Evolutionary conservation across 1,140 invertebrate genomes (phyloP).

Genomic region (Pseudomyrmex gracilis): DNA sequence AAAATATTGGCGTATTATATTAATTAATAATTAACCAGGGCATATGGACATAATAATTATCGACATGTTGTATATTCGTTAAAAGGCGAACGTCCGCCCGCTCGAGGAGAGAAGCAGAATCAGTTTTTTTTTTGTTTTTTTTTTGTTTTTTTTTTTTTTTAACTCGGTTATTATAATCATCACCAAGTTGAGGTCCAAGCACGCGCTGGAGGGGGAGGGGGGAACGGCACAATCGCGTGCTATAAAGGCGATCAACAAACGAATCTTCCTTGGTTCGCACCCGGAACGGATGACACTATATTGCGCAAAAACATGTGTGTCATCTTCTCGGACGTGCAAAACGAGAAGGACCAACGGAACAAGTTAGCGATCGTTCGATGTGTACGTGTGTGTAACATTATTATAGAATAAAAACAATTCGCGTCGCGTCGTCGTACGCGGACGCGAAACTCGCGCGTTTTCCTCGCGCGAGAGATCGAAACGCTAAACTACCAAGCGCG

Average conservation of each 20-base stretch:
- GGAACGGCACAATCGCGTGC: background rate
- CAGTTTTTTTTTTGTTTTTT: background rate
- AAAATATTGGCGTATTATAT: constrained; percentile 27
- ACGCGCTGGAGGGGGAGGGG: background rate
- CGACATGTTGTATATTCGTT: constrained; percentile 19
- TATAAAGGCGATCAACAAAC: background rate
- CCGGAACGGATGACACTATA: background rate
- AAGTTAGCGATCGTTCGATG: constrained; percentile 30
- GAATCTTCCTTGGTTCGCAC: background rate
- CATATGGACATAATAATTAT: constrained; percentile 40
- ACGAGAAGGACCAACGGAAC: constrained; percentile 40
- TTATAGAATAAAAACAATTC: constrained; percentile 38
- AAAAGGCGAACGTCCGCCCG: background rate
- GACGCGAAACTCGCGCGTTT: constrained; percentile 11
- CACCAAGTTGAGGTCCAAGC: background rate
- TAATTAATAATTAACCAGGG: background rate
- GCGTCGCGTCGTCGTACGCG: background rate
- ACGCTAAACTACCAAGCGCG: constrained; percentile 32
- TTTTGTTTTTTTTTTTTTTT: background rate
- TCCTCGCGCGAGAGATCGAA: background rate
- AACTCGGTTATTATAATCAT: no score
- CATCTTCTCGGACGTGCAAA: background rate
- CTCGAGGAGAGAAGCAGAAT: background rate
- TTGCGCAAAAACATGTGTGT: no score
- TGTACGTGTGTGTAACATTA: constrained; percentile 1